Percentiles rank a stretch among this genome's conserved stretches.
These are phyloP conservation scores for Babylonia areolata DNA, from an alignment of 1,140 invertebrate species.

Conservation along the genomic window DNA sequence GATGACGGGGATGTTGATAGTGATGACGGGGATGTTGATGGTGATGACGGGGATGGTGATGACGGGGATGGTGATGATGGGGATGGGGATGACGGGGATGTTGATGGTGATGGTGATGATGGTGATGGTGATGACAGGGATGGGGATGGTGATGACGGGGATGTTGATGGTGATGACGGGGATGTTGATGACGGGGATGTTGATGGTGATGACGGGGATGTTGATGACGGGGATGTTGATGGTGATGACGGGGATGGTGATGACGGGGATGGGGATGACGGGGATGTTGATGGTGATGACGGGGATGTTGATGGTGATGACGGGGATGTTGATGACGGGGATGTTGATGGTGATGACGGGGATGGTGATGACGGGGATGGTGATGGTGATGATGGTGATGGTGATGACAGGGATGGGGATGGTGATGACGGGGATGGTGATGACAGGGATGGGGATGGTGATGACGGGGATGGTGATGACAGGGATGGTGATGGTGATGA, in stretches of 20 bases:
- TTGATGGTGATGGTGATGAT: not conserved
- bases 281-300: too few species aligned
- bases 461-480: conserved; percentile 4
- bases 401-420: too few species aligned
- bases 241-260: conserved; percentile 1
- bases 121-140: not conserved
- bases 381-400: not conserved
- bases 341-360: not conserved
- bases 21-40: not conserved
- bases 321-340: not conserved
- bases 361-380: not conserved
- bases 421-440: too few species aligned
- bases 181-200: not conserved
- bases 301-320: not conserved
- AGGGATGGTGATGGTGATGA: not conserved
- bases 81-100: too few species aligned
- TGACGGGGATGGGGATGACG: too few species aligned
- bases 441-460: too few species aligned
- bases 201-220: not conserved
- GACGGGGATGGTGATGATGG: too few species aligned
- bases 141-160: not conserved
- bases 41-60: conserved; percentile 14
- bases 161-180: not conserved
- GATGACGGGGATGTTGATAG: not conserved
- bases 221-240: conserved; percentile 4